Base-by-base conservation (phyloP, 2,113 vertebrate species). In the Casuarius casuarius region DNA sequence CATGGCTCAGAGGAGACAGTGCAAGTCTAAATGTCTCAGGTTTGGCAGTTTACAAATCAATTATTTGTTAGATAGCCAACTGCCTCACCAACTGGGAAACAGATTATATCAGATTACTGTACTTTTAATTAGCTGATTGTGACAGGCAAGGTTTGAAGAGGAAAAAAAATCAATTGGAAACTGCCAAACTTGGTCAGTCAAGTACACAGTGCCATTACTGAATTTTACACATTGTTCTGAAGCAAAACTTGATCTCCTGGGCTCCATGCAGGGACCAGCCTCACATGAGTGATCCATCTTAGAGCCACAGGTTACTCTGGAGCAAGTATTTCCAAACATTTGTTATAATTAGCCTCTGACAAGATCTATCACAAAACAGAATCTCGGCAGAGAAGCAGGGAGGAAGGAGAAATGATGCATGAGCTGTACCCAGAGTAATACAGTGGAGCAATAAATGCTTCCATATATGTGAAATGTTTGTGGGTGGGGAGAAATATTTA, bases 121-220 rank as follows among this genome's bases (percentile, higher is more conserved):
- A 96, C 93, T 97, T 97, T 96, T 97, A 97, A 97, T 97, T 97
- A 97, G 96, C 91, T 5, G 33, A 86, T 96, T 14, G n/a, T 96
- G 96, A 96, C 93, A 96, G 86, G 82, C 91, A 97, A 89, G 91
- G 79, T 87, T 96, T 94, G 91, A 90, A 95, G 81, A 95, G 91
- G 46, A 81, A 94, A 95, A 88, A 68, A 95, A 96, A 97, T 97
- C 96, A 96, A 97, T 97, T 89, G 94, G 78, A 84, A 94, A 58
- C 91, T 93, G 94, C 89, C 96, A 97, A 40, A 93, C 33, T 83
- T 70, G 72, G 87, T 94, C 95, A 91, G 94, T 23, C 2, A 1
- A 95, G 89, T 75, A 81, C 90, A 93, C 23, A n/a, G 66, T 15
- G 58, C 83, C 58, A 22, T 94, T 95, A 89, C 70, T 94, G 96